Evolutionary conservation across 1,140 invertebrate genomes (phyloP).

Genomic region (Bursaphelenchus mucronatus): DNA sequence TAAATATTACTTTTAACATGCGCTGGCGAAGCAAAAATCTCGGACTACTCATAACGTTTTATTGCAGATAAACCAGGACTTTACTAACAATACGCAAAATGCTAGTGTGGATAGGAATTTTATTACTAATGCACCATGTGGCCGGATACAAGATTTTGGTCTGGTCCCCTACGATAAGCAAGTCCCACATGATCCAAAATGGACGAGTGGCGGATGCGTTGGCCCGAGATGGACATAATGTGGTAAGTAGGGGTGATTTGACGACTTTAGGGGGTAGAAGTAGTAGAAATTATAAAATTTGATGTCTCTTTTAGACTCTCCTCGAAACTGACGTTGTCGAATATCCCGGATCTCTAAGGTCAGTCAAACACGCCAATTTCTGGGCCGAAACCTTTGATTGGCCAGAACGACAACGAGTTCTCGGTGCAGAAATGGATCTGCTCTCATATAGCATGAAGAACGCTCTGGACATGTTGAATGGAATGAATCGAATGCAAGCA

Average conservation of each 20-base stretch:
- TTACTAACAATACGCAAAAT: no score
- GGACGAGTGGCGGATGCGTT: slow-evolving; percentile 28
- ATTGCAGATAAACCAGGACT: no score
- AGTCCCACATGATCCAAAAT: slow-evolving; percentile 31
- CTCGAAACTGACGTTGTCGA: not conserved
- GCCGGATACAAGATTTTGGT: slow-evolving; percentile 26
- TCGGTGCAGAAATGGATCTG: not conserved
- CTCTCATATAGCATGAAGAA: not conserved
- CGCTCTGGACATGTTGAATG: not conserved
- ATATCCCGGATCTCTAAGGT: not conserved
- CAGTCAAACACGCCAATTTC: not conserved
- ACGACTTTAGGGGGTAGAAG: not conserved
- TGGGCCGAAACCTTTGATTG: not conserved
- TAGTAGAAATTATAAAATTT: not conserved
- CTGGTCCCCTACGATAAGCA: slow-evolving; percentile 27
- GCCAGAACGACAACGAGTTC: not conserved
- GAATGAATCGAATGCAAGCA: not conserved
- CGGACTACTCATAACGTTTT: no score
- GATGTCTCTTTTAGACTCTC: not conserved
- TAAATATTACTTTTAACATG: no score
- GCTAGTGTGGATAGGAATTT: no score
- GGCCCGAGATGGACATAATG: slow-evolving; percentile 26
- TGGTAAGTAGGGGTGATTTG: slow-evolving; percentile 10
- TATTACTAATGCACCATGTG: not conserved
- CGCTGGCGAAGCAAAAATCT: no score